Base-by-base conservation (phyloP, 2,888 invertebrate species). In the Thecophora atra region DNA sequence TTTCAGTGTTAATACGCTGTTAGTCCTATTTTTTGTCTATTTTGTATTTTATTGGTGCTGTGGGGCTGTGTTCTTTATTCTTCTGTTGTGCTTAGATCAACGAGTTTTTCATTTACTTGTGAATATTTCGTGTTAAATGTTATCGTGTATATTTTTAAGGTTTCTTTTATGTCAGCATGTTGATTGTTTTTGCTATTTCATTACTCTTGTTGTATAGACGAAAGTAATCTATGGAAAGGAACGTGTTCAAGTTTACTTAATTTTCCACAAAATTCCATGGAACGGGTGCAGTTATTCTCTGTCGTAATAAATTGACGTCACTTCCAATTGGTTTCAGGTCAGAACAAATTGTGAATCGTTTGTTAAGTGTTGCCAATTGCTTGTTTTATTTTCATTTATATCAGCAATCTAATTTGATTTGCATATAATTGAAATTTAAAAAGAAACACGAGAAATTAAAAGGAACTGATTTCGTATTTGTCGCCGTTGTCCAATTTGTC, bases 241-340 rank as follows among this genome's bases (percentile, higher is more conserved):
- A 66, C 37, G 66, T 37, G 66, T 66, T 66, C 26, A 21, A 52
- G n/a, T 30, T 30, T 28, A 63, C 42, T 63, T 63, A 21, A 54
- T 21, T 66, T 66, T 30, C 8, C n/a, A 52, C 28, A 30, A 66
- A 51, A 52, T 47, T 7, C 64, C 24, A 21, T 19, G 63, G 21
- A 19, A 19, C 21, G 52, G 17, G 26, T 47, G 28, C n/a, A 24
- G 28, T 47, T 24, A 15, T 65, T 65, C 44, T 30, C 11, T 66
- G n/a, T 17, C 7, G 24, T 15, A 28, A 51, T 28, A 17, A 13
- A 66, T 54, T 66, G 66, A 66, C 66, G 66, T 66, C 64, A 64
- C 26, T 47, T 24, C 26, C 6, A 64, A 44, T 13, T 47, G 13
- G 7, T 37, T 0, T 11, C 37, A 37, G 11, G 7, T 37, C 37